Evolutionary conservation across 2,797 vertebrate species (phyloP).

Genomic region (Ataeniobius toweri): DNA sequence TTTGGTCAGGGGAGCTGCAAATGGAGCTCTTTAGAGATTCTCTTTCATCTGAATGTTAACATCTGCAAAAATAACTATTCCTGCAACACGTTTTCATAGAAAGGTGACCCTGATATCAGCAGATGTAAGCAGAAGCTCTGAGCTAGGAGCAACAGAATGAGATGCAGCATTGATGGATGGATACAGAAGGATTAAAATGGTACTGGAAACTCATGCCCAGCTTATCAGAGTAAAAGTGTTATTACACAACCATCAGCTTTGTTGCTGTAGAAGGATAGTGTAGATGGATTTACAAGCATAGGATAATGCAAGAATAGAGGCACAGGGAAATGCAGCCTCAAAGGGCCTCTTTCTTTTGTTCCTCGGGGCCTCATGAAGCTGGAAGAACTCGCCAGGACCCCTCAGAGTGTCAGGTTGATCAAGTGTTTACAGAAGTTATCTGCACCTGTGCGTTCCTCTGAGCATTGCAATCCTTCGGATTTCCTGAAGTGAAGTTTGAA

Average conservation of each 20-base stretch:
- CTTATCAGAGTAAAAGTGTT: conserved; percentile 71
- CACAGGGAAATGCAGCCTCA: neutral
- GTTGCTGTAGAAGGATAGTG: conserved; percentile 39
- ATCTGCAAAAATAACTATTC: conserved; percentile 57
- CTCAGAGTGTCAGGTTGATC: conserved; percentile 62
- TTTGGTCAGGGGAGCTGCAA: conserved; percentile 84
- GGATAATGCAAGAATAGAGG: conserved; percentile 23
- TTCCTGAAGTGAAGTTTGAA: conserved; percentile 59
- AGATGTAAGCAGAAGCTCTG: conserved; percentile 60
- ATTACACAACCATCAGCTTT: conserved; percentile 74
- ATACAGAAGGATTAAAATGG: conserved; percentile 70
- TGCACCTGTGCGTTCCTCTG: conserved; percentile 76
- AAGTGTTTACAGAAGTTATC: conserved; percentile 57
- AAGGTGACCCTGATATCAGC: conserved; percentile 68
- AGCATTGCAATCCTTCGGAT: conserved; percentile 43
- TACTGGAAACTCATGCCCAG: conserved; percentile 61
- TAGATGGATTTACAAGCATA: conserved; percentile 37
- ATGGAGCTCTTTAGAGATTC: conserved; percentile 81
- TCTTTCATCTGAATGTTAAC: conserved; percentile 79
- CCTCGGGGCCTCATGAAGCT: conserved; percentile 38
- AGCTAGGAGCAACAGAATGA: conserved; percentile 47
- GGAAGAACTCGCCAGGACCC: conserved; percentile 49
- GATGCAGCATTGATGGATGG: conserved; percentile 68
- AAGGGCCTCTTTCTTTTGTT: conserved; percentile 49
- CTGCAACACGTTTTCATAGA: conserved; percentile 14